phyloP scores from a whole-genome alignment of 2,888 invertebrate genomes.

The Amphimallon solstitiale region DNA sequence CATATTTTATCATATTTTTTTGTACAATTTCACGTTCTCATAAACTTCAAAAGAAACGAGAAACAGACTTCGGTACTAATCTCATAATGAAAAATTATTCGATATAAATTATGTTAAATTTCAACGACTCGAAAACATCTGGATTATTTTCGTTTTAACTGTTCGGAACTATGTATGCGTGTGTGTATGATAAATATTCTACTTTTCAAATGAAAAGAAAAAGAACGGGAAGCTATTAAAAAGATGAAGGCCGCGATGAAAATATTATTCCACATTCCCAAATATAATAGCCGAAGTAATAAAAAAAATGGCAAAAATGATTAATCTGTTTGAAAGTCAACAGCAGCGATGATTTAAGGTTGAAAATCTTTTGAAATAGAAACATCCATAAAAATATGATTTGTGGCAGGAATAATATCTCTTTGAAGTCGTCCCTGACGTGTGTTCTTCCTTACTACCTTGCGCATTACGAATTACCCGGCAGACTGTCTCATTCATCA shows the following conservation, averaged over 20 bases:
- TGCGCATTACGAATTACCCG: neutral
- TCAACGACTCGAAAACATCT: slow-evolving; percentile 6
- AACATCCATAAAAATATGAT: slow-evolving; percentile 24
- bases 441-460: slow-evolving; percentile 2
- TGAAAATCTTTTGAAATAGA: too few relatives aligned
- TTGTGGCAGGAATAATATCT: slow-evolving; percentile 16
- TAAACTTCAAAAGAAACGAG: neutral
- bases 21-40: too few relatives aligned
- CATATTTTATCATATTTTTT: too few relatives aligned
- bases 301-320: slow-evolving; percentile 6
- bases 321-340: slow-evolving; percentile 10
- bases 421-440: slow-evolving; percentile 13
- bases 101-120: slow-evolving; percentile 18
- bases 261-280: neutral
- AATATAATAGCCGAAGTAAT: neutral
- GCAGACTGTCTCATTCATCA: neutral
- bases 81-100: neutral
- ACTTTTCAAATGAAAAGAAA: too few relatives aligned
- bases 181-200: too few relatives aligned
- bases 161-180: too few relatives aligned
- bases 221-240: too few relatives aligned
- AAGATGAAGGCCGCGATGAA: neutral
- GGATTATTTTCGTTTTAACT: slow-evolving; percentile 3
- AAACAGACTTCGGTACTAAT: neutral
- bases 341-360: neutral